Evolutionary conservation across 2,888 invertebrate species (phyloP).

Genomic region (Himalopsyche tibetana): DNA sequence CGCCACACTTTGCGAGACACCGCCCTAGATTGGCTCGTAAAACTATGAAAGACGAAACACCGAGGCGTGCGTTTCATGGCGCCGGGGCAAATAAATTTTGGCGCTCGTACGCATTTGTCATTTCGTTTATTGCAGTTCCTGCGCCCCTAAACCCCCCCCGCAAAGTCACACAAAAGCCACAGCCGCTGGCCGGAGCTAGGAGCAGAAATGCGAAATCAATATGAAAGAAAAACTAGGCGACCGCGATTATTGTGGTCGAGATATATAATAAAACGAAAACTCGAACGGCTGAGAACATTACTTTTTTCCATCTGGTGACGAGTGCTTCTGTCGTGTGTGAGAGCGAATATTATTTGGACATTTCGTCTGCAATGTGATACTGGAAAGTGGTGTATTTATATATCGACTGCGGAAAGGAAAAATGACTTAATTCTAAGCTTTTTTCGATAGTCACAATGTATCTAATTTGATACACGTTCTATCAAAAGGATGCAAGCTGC

Average conservation of each 20-base stretch:
- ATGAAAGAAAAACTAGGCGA: neutral
- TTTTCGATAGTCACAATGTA: no score
- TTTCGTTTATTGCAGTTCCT: slow-evolving; percentile 64
- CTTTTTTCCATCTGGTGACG: neutral
- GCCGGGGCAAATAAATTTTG: neutral
- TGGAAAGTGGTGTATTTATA: no score
- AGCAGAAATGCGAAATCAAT: slow-evolving; percentile 63
- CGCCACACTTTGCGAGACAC: no score
- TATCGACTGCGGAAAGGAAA: no score
- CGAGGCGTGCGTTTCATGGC: neutral
- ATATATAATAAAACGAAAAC: neutral
- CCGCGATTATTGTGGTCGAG: neutral
- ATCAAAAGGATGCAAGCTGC: no score
- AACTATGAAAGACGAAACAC: neutral
- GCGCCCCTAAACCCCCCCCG: slow-evolving; percentile 42
- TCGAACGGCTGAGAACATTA: neutral
- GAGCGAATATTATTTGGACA: neutral
- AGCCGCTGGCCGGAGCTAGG: slow-evolving; percentile 56
- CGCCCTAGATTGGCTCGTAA: neutral
- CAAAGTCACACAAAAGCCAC: slow-evolving; percentile 52
- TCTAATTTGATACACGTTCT: no score
- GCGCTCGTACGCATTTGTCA: slow-evolving; percentile 61
- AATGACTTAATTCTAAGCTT: no score
- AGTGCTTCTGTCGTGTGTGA: neutral
- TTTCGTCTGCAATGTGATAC: no score